phyloP scores from a whole-genome alignment of 2,113 vertebrate species.

The Hydropotes inermis region DNA sequence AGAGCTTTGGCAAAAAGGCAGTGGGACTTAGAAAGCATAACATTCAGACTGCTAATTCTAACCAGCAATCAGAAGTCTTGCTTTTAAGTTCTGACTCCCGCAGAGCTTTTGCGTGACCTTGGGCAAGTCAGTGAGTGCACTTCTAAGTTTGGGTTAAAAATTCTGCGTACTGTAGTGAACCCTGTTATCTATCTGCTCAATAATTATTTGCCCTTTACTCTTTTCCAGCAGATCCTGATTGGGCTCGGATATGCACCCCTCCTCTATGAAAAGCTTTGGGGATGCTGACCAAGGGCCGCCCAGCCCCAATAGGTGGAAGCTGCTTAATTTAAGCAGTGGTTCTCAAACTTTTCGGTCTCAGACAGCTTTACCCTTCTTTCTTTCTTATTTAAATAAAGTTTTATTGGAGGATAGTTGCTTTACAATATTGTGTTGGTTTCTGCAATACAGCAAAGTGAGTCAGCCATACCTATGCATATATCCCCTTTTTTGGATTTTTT shows the following conservation, averaged over 20 bases:
- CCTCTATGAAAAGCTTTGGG: neutral
- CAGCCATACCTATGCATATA: neutral
- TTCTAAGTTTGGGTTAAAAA: neutral
- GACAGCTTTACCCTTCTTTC: neutral
- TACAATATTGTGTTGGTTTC: neutral
- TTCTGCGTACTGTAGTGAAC: too few species aligned
- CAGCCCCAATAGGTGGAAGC: neutral
- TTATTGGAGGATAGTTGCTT: neutral
- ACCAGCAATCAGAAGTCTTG: neutral
- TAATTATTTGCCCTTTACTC: neutral
- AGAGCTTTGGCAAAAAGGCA: neutral
- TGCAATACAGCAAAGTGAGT: neutral
- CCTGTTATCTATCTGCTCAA: neutral
- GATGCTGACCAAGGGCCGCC: fast-evolving
- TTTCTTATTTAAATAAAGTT: neutral
- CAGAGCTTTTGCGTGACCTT: neutral
- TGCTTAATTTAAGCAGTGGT: neutral
- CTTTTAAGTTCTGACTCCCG: neutral
- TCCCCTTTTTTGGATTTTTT: neutral
- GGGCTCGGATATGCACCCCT: neutral
- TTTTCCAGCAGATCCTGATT: neutral
- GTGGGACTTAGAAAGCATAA: neutral
- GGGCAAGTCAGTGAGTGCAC: neutral
- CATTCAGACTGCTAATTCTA: neutral
- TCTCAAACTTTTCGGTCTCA: neutral